Conservation (phyloP, 2,113 vertebrate species). For the Pyxicephalus adspersus region DNA sequence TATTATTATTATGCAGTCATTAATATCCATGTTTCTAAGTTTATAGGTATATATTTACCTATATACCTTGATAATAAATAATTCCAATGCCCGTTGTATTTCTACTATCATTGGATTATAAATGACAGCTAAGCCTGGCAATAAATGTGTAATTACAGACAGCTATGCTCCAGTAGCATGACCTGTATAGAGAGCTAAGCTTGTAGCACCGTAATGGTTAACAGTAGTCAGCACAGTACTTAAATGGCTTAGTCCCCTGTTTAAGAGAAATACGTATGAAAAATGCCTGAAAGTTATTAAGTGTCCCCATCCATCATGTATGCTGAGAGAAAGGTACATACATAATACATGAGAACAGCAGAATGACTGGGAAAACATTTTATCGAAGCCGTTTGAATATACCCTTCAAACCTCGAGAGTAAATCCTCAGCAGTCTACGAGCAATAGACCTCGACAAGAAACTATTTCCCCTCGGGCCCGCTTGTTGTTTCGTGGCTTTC, state of each 20-base stretch:
- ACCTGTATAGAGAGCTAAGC: neutral
- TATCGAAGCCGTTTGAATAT: slow-evolving; percentile 46
- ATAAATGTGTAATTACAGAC: slow-evolving; percentile 22
- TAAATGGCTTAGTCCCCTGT: slow-evolving; percentile 44
- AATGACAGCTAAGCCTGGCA: slow-evolving; percentile 1
- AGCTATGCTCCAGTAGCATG: neutral
- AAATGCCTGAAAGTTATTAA: slow-evolving; percentile 40
- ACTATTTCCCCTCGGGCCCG: slow-evolving; percentile 47
- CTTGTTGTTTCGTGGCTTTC: slow-evolving; percentile 54
- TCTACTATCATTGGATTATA: neutral
- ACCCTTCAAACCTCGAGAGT: slow-evolving; percentile 50
- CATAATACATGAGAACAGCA: slow-evolving; percentile 51
- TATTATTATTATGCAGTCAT: no score
- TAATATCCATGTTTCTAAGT: no score
- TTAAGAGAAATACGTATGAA: slow-evolving; percentile 43
- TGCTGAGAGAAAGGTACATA: slow-evolving; percentile 38
- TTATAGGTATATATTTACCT: no score
- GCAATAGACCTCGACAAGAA: slow-evolving; percentile 54
- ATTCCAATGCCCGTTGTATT: no score
- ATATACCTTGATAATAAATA: no score
- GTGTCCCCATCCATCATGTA: slow-evolving; percentile 50
- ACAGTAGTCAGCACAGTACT: slow-evolving; percentile 21
- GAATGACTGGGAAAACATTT: slow-evolving; percentile 51
- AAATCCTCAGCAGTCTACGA: slow-evolving; percentile 52
- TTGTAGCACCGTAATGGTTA: slow-evolving; percentile 19